These are phyloP conservation scores for Rhaphigaster nebulosa DNA, from an alignment of 2,888 invertebrate species.

Conservation along the genomic window DNA sequence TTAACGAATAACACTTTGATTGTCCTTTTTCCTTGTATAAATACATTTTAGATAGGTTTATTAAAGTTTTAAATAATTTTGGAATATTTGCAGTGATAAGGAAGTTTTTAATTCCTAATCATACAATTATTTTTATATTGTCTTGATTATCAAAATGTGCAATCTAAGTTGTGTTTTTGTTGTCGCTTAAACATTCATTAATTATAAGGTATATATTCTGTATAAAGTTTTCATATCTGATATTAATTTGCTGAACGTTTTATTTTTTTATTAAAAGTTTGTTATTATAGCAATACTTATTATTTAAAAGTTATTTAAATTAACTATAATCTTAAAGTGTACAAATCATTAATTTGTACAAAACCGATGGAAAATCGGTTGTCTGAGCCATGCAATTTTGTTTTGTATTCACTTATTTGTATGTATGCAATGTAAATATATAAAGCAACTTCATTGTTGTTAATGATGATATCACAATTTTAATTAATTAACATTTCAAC, in stretches of 20 bases:
- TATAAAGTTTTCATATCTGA: not conserved
- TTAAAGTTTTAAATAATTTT: not conserved
- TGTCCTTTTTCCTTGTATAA: not conserved
- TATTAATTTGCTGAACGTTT: not conserved
- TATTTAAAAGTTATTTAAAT: not conserved
- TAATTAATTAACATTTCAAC: not conserved
- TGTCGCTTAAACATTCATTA: not conserved
- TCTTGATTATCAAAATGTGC: not conserved
- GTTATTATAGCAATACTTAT: not conserved
- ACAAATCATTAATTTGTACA: not conserved
- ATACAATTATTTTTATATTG: not conserved
- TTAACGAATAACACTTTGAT: conserved; percentile 71
- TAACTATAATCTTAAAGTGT: not conserved
- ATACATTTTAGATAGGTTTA: not conserved
- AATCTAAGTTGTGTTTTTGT: not conserved
- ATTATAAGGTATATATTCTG: not conserved
- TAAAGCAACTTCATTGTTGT: not conserved
- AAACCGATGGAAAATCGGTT: not conserved
- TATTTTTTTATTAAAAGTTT: not conserved
- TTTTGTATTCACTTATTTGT: not conserved
- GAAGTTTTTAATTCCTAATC: not conserved
- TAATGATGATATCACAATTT: not conserved
- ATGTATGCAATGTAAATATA: not conserved
- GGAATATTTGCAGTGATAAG: not conserved
- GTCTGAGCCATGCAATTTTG: not conserved